Evolutionary conservation across 2,888 invertebrate species (phyloP), one percentile per base, ranked within the genome.

Genomic region (Chymomyza fuscimana): DNA sequence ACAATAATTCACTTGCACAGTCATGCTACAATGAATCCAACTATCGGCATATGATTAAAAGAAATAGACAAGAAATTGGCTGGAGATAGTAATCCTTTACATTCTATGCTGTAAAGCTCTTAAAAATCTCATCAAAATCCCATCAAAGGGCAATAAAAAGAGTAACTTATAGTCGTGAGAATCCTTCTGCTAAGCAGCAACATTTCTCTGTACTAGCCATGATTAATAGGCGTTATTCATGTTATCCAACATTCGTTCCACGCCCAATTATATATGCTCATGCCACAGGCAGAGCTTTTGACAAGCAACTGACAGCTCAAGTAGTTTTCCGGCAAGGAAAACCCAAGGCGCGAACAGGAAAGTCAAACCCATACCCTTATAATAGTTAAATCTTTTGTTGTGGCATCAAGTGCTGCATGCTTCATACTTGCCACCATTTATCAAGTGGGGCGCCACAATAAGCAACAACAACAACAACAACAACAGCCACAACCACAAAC

Each of bases 401-500:
- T 46, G 40, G 40, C 40, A 46, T 46, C 40, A 46, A 46, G 40
- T 46, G 40, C 12, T 46, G 32, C 32, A 32, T 46, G 40, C 40
- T 32, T 4, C 40, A 4, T 68, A 56, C 65, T 69, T 72, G 82
- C 62, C 81, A 66, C 70, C 86, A 86, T 82, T 86, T 82, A 82
- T 82, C 86, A 82, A 82, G 77, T 77, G 79, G 10, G 12, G 40
- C 40, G 40, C 12, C 40, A 46, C 40, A 46, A 12, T 12, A 12
- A 9, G 36, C 4, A 36, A 9, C 36, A 4, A 25, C 36, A 9
- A 36, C 36, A 36, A 25, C 4, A 32, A 32, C 32, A 1, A 32
- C 7, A 7, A 2, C 40, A 12, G 2, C 12, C 2, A 79, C 77
- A 70, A 77, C 63, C 78, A 80, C 16, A 15, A 16, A 16, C 5